phyloP scores from a whole-genome alignment of 1,140 invertebrate species.

The Papilio polyxenes region DNA sequence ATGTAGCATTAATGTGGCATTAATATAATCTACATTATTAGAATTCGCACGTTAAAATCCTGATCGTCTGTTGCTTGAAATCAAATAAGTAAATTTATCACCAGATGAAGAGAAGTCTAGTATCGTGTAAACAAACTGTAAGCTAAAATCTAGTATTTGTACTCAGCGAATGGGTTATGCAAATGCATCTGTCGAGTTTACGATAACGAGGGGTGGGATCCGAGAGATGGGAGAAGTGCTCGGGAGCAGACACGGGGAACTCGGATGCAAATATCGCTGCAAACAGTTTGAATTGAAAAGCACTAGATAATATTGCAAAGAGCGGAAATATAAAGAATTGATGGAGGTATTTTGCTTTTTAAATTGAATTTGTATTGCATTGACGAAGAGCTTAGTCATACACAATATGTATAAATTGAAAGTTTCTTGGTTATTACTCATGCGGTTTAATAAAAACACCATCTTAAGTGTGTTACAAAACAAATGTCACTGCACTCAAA shows the following conservation, averaged over 20 bases:
- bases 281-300: constrained; percentile 31
- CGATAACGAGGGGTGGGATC: constrained; percentile 12
- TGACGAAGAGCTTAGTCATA: background rate
- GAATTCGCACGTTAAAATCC: background rate
- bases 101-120: background rate
- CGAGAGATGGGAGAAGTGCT: constrained; percentile 22
- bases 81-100: background rate
- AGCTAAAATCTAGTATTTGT: constrained; percentile 16
- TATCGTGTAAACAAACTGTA: background rate
- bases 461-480: no score
- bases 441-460: background rate
- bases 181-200: constrained; percentile 31
- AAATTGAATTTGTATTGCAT: background rate
- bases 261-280: constrained; percentile 27
- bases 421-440: background rate
- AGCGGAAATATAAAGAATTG: constrained; percentile 15
- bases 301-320: constrained; percentile 17
- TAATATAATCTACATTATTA: no score
- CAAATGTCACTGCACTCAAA: background rate
- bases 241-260: constrained; percentile 5
- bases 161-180: constrained; percentile 25
- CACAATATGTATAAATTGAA: background rate
- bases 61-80: background rate
- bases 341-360: constrained; percentile 1
- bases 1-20: no score